Evolutionary conservation across 2,797 vertebrate genomes (phyloP).

Genomic region (Chelidonichthys spinosus): DNA sequence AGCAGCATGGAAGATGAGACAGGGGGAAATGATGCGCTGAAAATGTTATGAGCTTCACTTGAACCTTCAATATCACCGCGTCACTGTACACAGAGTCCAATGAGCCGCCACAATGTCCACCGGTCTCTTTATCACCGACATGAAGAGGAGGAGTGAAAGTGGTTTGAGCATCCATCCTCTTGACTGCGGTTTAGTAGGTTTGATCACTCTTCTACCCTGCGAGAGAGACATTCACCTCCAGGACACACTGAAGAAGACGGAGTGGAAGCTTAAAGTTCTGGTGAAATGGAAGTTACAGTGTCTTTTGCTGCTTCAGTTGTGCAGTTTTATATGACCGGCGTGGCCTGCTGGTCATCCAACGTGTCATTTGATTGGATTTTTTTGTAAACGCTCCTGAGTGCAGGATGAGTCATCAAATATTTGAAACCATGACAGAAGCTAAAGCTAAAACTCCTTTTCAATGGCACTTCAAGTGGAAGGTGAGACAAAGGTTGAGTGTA

Average conservation of each 20-base stretch:
- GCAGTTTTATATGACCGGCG: no score
- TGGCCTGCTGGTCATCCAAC: no score
- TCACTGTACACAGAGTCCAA: not conserved
- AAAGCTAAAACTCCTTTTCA: no score
- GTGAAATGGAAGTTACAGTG: no score
- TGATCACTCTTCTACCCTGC: not conserved
- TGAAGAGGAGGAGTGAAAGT: not conserved
- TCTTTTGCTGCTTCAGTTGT: no score
- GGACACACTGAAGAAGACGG: not conserved
- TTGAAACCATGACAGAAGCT: no score
- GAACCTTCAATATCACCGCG: not conserved
- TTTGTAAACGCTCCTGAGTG: no score
- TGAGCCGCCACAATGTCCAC: not conserved
- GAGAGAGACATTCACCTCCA: not conserved
- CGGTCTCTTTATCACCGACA: not conserved
- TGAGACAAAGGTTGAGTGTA: no score
- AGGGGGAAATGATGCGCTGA: conserved; percentile 6
- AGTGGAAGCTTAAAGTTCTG: not conserved
- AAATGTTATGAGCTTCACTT: conserved; percentile 14
- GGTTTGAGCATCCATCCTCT: not conserved
- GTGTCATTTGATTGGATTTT: no score
- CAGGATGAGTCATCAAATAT: no score
- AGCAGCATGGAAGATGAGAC: conserved; percentile 10
- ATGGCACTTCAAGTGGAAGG: no score
- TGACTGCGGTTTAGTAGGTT: not conserved